phyloP scores from a whole-genome alignment of 2,797 vertebrate species.

The Buphagus erythrorhynchus region DNA sequence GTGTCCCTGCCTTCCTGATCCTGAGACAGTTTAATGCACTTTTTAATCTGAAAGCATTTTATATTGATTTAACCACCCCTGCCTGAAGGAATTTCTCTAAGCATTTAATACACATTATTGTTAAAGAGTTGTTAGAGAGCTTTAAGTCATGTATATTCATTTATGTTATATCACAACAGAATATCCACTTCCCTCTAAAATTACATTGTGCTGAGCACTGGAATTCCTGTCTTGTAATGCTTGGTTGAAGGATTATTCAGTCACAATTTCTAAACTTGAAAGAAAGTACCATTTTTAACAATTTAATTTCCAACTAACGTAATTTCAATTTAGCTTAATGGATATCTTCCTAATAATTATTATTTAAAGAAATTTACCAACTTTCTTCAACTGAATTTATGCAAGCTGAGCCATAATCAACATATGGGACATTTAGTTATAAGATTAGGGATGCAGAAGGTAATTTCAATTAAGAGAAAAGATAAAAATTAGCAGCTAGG shows the following conservation, averaged over 20 bases:
- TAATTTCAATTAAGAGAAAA: constrained; percentile 38
- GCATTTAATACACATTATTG: neutral
- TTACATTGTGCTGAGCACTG: neutral
- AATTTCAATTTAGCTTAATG: neutral
- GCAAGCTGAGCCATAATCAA: neutral
- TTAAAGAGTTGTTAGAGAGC: neutral
- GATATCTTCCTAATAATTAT: neutral
- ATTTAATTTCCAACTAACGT: neutral
- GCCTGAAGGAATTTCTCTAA: neutral
- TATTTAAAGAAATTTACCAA: neutral
- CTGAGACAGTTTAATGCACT: neutral
- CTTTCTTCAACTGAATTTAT: neutral
- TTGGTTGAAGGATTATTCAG: neutral
- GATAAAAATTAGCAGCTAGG: constrained; percentile 39
- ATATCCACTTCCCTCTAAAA: neutral
- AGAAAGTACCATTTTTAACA: neutral
- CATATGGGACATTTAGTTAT: neutral
- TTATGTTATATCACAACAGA: neutral
- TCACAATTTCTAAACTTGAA: neutral
- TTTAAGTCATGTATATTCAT: neutral
- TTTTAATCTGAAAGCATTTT: neutral
- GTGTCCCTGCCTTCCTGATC: neutral
- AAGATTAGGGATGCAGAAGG: constrained; percentile 17
- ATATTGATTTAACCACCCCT: neutral
- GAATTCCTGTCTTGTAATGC: neutral